These are phyloP conservation scores for Dicrurus megarhynchus DNA, from an alignment of 2,113 vertebrate species.

Conservation along the genomic window DNA sequence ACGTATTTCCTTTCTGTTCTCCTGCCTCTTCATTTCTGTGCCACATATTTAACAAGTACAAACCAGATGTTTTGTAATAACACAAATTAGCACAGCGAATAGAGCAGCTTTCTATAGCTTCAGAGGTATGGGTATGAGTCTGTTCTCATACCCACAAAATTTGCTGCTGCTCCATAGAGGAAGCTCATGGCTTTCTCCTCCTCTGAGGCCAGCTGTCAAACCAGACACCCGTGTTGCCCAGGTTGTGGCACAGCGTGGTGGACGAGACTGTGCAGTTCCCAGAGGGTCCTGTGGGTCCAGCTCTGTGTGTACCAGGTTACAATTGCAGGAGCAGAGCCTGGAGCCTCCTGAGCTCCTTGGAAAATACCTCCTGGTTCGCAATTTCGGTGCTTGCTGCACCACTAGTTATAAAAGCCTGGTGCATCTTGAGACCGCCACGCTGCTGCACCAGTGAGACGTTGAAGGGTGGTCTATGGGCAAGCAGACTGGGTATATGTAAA, in stretches of 20 bases:
- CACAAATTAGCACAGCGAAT: not conserved
- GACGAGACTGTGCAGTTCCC: not conserved
- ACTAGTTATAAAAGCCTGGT: not conserved
- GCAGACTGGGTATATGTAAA: not conserved
- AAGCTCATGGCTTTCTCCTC: not conserved
- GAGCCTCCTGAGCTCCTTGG: not conserved
- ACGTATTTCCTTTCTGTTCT: not conserved
- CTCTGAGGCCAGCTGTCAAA: not conserved
- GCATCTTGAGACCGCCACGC: not conserved
- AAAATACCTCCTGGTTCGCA: not conserved
- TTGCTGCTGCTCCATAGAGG: not conserved
- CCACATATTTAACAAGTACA: not conserved
- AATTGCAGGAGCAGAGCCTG: not conserved
- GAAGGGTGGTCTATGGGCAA: not conserved
- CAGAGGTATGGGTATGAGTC: not conserved
- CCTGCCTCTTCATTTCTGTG: not conserved
- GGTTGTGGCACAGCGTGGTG: fast-evolving
- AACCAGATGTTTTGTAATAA: not conserved
- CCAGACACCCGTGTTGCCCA: fast-evolving
- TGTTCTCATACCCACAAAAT: not conserved
- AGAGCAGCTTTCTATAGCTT: not conserved
- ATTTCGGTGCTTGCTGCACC: not conserved
- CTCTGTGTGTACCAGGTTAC: not conserved
- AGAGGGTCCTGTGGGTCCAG: not conserved
- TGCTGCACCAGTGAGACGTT: not conserved